These are phyloP conservation scores for Diabrotica undecimpunctata DNA, from an alignment of 1,140 invertebrate species.

Conservation along the genomic window DNA sequence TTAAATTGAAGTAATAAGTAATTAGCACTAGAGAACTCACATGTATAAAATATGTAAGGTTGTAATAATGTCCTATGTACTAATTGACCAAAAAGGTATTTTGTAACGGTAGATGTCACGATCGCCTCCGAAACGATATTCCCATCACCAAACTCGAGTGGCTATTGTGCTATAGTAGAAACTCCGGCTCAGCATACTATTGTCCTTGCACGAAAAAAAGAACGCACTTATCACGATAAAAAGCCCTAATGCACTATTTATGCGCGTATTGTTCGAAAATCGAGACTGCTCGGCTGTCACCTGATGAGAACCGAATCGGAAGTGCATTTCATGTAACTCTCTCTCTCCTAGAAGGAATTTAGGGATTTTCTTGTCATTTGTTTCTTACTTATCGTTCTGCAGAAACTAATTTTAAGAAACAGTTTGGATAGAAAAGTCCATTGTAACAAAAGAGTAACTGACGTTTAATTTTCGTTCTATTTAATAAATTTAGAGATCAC, in stretches of 20 bases:
- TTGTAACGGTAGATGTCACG: too few species aligned
- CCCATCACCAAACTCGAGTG: slow-evolving; percentile 3
- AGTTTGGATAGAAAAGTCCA: too few species aligned
- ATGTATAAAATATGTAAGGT: too few species aligned
- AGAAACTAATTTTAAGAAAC: not conserved
- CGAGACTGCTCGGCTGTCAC: slow-evolving; percentile 10
- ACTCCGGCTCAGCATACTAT: slow-evolving; percentile 1
- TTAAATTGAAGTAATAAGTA: too few species aligned
- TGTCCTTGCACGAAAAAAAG: slow-evolving; percentile 13
- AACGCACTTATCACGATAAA: slow-evolving; percentile 20
- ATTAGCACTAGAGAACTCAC: too few species aligned
- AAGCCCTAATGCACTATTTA: slow-evolving; percentile 22
- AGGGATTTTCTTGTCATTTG: not conserved
- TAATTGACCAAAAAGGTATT: too few species aligned
- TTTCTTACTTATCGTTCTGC: not conserved
- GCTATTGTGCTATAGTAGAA: not conserved
- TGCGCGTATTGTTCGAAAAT: slow-evolving; percentile 13
- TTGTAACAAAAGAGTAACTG: too few species aligned
- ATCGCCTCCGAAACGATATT: not conserved
- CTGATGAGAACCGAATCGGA: slow-evolving; percentile 8
- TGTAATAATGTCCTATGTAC: too few species aligned
- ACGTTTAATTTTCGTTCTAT: too few species aligned
- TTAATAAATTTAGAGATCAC: too few species aligned
- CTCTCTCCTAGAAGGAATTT: not conserved
- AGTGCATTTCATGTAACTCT: not conserved